Evolutionary conservation across 2,888 invertebrate genomes (phyloP).

Genomic region (Galeruca laticollis): DNA sequence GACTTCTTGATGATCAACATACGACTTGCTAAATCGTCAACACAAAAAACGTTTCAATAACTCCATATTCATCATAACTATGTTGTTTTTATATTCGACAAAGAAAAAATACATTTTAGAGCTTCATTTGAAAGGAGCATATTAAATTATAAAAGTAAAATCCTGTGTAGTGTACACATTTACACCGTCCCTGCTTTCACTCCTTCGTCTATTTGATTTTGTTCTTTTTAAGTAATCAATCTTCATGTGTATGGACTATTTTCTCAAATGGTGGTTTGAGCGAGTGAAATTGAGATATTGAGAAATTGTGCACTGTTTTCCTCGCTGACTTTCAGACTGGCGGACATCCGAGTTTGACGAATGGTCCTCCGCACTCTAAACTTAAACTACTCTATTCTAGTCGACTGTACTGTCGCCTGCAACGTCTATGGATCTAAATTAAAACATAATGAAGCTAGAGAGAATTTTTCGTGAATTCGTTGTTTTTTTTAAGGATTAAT

Average conservation of each 20-base stretch:
- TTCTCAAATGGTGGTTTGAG: conserved; percentile 49
- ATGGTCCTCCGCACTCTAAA: conserved; percentile 28
- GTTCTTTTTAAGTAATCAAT: conserved; percentile 53
- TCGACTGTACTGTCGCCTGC: conserved; percentile 3
- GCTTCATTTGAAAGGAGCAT: background rate
- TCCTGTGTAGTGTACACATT: background rate
- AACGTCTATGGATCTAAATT: conserved; percentile 22
- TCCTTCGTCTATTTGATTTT: conserved; percentile 31
- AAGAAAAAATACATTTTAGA: no score
- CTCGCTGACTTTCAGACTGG: conserved; percentile 10
- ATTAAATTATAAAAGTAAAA: background rate
- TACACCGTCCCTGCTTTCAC: conserved; percentile 6
- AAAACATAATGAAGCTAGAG: conserved; percentile 12
- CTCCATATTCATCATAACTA: no score
- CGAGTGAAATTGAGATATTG: conserved; percentile 50
- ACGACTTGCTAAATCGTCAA: no score
- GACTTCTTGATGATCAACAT: no score
- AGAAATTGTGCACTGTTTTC: conserved; percentile 30
- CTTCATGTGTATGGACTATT: conserved; percentile 51
- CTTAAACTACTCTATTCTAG: conserved; percentile 14
- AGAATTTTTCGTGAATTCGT: background rate
- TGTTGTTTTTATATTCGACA: no score
- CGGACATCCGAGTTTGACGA: conserved; percentile 37
- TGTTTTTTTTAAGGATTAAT: conserved; percentile 7
- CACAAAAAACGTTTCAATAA: no score